Evolutionary conservation across 2,113 vertebrate species (phyloP).

Genomic region (Morone saxatilis): DNA sequence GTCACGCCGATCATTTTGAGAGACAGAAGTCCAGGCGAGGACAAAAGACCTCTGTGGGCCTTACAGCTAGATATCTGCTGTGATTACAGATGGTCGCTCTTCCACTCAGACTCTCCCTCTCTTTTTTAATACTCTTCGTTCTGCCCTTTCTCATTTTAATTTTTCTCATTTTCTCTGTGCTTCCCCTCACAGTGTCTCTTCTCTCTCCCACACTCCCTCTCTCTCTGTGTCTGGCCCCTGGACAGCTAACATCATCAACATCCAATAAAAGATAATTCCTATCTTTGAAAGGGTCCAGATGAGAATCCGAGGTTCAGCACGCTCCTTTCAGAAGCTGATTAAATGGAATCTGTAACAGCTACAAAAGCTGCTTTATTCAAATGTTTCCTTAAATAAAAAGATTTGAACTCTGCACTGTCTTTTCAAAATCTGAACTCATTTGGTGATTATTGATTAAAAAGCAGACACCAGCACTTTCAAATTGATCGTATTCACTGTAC

Average conservation of each 20-base stretch:
- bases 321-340: slow-evolving; percentile 55
- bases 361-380: slow-evolving; percentile 18
- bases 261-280: slow-evolving; percentile 74
- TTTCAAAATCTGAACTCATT: background rate
- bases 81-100: slow-evolving; percentile 51
- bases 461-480: background rate
- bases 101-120: slow-evolving; percentile 21
- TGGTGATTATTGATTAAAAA: background rate
- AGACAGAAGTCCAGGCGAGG: slow-evolving; percentile 40
- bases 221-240: slow-evolving; percentile 29
- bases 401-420: background rate
- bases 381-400: slow-evolving; percentile 45
- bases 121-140: slow-evolving; percentile 60
- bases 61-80: slow-evolving; percentile 35
- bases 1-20: slow-evolving; percentile 48
- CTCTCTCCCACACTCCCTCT: background rate
- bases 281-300: slow-evolving; percentile 58
- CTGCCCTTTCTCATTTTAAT: slow-evolving; percentile 58
- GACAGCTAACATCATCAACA: slow-evolving; percentile 76
- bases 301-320: slow-evolving; percentile 52
- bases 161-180: slow-evolving; percentile 56
- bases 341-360: slow-evolving; percentile 53
- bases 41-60: slow-evolving; percentile 49
- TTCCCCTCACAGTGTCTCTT: slow-evolving; percentile 27
- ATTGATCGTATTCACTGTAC: no score